A percentile compares a stretch with the other conserved stretches of the same genome.
These are phyloP conservation scores for Crax fasciolata DNA, from an alignment of 2,797 vertebrate species.

Conservation along the genomic window DNA sequence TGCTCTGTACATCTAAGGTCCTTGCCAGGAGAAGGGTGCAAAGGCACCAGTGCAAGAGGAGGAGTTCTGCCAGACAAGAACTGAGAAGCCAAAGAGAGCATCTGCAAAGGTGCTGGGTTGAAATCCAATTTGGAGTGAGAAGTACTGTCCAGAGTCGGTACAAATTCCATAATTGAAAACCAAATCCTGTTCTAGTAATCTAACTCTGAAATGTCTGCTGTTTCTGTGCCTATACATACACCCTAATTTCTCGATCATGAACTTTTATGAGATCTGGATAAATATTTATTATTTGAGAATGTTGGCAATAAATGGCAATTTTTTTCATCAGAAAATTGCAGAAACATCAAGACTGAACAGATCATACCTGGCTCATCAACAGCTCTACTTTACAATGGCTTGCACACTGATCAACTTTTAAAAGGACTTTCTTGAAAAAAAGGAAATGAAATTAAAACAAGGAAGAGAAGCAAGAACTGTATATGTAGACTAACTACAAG, in stretches of 20 bases:
- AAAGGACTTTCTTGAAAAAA: neutral
- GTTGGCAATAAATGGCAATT: neutral
- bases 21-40: neutral
- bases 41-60: neutral
- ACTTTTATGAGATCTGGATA: neutral
- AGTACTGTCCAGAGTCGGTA: neutral
- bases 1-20: neutral
- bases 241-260: neutral
- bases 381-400: neutral
- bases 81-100: neutral
- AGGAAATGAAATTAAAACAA: neutral
- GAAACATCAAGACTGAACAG: neutral
- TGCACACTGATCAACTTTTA: neutral
- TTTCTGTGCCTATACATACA: neutral
- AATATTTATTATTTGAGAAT: neutral
- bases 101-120: neutral
- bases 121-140: neutral
- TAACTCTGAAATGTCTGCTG: neutral
- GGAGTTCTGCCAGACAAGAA: neutral
- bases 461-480: neutral
- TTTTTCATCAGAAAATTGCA: neutral
- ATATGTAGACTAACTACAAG: neutral
- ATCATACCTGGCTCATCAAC: neutral
- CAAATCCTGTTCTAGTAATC: neutral
- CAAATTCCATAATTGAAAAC: neutral